A percentile compares a stretch with the other conserved stretches of the same genome.
Conservation (phyloP, 2,113 vertebrate species). For the Myrmecobius fasciatus region DNA sequence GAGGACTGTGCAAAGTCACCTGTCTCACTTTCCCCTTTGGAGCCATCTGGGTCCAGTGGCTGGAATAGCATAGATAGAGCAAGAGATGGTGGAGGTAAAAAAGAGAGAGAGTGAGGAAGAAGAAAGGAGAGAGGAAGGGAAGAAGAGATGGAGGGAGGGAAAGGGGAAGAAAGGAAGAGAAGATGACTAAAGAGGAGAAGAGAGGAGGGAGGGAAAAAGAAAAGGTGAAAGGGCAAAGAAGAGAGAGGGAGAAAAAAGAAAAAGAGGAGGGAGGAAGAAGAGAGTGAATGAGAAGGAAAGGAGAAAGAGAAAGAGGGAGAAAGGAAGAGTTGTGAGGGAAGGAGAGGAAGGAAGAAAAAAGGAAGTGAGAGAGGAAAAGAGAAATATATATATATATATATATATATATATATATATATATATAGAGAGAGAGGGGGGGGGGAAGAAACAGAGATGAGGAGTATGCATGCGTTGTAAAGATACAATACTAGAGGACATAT, state of each 20-base stretch:
- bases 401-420: no score
- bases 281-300: background rate
- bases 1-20: no score
- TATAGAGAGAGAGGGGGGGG: background rate
- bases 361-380: background rate
- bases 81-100: background rate
- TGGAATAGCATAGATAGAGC: background rate
- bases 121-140: no score
- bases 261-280: background rate
- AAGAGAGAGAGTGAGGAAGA: background rate
- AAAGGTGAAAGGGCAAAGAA: background rate
- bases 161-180: no score
- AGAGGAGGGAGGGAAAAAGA: background rate
- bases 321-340: background rate
- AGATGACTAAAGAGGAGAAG: background rate
- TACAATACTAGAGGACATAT: background rate
- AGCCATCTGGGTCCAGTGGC: no score
- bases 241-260: background rate
- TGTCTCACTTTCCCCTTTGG: no score
- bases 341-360: background rate
- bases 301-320: background rate
- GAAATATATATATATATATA: no score
- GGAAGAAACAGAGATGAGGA: background rate
- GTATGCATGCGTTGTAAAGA: background rate
- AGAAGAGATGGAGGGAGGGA: background rate